Base-by-base conservation (phyloP, 2,888 invertebrate species). In the Erynnis tages region DNA sequence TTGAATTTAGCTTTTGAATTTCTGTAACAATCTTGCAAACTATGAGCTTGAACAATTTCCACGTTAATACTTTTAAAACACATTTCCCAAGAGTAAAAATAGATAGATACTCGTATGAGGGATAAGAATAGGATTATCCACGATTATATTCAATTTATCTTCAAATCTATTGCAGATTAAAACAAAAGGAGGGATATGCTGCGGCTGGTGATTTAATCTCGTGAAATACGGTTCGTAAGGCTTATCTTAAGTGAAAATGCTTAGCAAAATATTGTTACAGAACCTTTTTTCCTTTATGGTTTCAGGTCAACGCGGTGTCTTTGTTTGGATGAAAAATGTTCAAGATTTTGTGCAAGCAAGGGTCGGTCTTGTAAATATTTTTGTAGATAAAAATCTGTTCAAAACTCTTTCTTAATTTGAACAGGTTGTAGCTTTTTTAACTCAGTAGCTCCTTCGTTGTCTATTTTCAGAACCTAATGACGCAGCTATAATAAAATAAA, bases 181-280 rank as follows among this genome's bases (percentile, higher is more conserved):
- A 40, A 41, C 41, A 49, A 35, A 41, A 41, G 41, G 34, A 25
- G 34, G 19, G 41, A 27, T 35, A 27, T 48, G 32, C 32, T 35
- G 7, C 23, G 34, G 41, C 27, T 25, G 41, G 13, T 37, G 50
- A 52, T 52, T 44, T 52, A 52, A 52, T 52, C 50, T 52, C 29
- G 35, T 43, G 44, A 52, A 52, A 44, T 52, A 52, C 50, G 50
- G 43, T 37, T 37, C 21, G 10, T 37, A 37, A 43, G 44, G 29
- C 41, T 52, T 52, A 43, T 43, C 43, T 43, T 41, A 41, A 41
- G 49, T 43, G 49, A 41, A 49, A 49, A 50, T 50, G 43, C 50
- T 50, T 48, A 32, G 21, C 48, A 43, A 50, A 50, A 50, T 50
- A 50, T 50, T 41, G 50, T 34, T 43, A 32, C 43, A 43, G 35